Evolutionary conservation across 2,888 invertebrate genomes (phyloP).

Genomic region (Lysandra coridon): DNA sequence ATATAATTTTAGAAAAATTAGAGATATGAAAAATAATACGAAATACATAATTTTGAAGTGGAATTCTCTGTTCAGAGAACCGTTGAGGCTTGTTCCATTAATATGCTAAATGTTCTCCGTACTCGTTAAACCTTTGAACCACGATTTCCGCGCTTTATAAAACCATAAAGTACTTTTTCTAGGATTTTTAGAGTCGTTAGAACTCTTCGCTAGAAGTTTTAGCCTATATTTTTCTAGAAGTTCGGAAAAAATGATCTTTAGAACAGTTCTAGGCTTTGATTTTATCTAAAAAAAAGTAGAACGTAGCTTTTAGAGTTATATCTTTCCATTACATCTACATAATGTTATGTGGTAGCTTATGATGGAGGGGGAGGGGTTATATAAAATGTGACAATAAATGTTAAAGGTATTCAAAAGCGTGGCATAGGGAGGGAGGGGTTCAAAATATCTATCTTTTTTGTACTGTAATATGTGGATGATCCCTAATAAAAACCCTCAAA

Average conservation of each 20-base stretch:
- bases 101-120: neutral
- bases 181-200: neutral
- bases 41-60: neutral
- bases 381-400: no score
- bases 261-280: neutral
- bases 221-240: neutral
- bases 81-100: neutral
- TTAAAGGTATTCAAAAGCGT: no score
- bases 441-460: no score
- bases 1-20: neutral
- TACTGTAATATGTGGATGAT: neutral
- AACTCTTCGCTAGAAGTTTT: neutral
- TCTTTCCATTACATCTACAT: no score
- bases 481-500: neutral
- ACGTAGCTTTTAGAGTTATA: no score
- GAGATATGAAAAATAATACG: neutral
- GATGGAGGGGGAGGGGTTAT: no score
- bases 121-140: neutral
- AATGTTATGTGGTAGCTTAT: no score
- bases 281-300: no score
- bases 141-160: neutral
- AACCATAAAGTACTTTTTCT: neutral
- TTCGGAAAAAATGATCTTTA: neutral
- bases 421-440: no score
- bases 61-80: neutral